Conservation (phyloP, 2,888 invertebrate genomes). For the Drosophila pseudotalamancana region DNA sequence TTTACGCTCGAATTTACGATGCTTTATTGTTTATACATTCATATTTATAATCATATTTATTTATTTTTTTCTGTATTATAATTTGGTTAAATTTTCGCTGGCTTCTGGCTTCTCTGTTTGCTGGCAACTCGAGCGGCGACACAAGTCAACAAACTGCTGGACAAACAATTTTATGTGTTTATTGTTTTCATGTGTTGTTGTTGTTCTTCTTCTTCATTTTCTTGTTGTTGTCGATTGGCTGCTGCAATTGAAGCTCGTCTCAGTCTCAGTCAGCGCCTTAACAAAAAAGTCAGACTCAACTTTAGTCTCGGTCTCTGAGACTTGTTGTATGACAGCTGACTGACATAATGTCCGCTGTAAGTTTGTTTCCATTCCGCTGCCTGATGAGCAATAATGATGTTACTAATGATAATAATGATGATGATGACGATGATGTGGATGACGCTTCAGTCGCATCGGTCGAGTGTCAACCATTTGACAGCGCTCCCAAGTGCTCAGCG, state of each 20-base stretch:
- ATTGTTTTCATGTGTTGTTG: conserved; percentile 33
- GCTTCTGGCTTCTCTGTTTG: conserved; percentile 47
- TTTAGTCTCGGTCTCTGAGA: conserved; percentile 25
- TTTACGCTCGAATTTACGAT: conserved; percentile 8
- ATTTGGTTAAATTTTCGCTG: conserved; percentile 25
- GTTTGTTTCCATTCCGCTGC: conserved; percentile 45
- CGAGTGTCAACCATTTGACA: conserved; percentile 55
- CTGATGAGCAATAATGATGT: conserved; percentile 47
- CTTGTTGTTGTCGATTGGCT: conserved; percentile 29
- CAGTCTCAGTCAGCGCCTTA: background rate
- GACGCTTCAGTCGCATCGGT: conserved; percentile 20
- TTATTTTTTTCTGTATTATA: conserved; percentile 4
- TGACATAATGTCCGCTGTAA: conserved; percentile 70
- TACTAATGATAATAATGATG: conserved; percentile 37
- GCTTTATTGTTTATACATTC: conserved; percentile 8
- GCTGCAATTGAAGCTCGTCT: conserved; percentile 53
- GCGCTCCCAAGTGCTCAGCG: conserved; percentile 46
- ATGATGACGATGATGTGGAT: conserved; percentile 16
- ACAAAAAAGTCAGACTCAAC: conserved; percentile 12
- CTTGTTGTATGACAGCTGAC: conserved; percentile 68
- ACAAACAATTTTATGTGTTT: conserved; percentile 34
- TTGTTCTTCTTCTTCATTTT: too few relatives aligned
- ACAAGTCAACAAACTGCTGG: conserved; percentile 62
- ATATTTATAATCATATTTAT: conserved; percentile 3
- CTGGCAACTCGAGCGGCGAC: conserved; percentile 55